phyloP scores from a whole-genome alignment of 2,888 invertebrate genomes.

The Helobdella robusta region DNA sequence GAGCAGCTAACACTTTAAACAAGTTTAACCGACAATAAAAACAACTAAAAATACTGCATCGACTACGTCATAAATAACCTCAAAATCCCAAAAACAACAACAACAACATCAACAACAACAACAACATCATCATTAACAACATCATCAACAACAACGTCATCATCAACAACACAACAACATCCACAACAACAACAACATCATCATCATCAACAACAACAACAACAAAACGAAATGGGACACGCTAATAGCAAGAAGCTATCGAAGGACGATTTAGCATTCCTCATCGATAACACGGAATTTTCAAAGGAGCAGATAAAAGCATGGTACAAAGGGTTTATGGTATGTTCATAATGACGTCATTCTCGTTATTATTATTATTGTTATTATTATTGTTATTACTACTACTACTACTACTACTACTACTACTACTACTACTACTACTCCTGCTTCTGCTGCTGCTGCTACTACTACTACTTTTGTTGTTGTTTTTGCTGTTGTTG shows the following conservation, averaged over 20 bases:
- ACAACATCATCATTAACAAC: constrained; percentile 16
- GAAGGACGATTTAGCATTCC: constrained; percentile 96
- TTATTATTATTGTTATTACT: constrained; percentile 6
- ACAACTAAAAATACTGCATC: too few relatives aligned
- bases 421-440: too few relatives aligned
- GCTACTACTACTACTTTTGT: too few relatives aligned
- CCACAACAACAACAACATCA: constrained; percentile 16
- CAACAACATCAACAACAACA: constrained; percentile 15
- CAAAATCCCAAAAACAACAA: background rate
- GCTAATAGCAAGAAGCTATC: constrained; percentile 62
- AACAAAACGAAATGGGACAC: constrained; percentile 34
- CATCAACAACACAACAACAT: constrained; percentile 11
- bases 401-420: too few relatives aligned
- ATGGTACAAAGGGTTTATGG: constrained; percentile 99
- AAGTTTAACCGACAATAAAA: too few relatives aligned
- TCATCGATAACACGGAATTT: constrained; percentile 93
- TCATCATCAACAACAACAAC: constrained; percentile 16
- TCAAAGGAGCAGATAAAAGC: constrained; percentile 98
- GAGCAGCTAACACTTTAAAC: too few relatives aligned
- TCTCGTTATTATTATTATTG: constrained; percentile 7
- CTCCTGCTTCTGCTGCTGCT: too few relatives aligned
- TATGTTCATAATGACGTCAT: constrained; percentile 52
- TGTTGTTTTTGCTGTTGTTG: too few relatives aligned
- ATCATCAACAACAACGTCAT: constrained; percentile 16
- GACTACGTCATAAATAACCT: too few relatives aligned